Evolutionary conservation across 2,113 vertebrate genomes (phyloP).

Genomic region (Carettochelys insculpta): DNA sequence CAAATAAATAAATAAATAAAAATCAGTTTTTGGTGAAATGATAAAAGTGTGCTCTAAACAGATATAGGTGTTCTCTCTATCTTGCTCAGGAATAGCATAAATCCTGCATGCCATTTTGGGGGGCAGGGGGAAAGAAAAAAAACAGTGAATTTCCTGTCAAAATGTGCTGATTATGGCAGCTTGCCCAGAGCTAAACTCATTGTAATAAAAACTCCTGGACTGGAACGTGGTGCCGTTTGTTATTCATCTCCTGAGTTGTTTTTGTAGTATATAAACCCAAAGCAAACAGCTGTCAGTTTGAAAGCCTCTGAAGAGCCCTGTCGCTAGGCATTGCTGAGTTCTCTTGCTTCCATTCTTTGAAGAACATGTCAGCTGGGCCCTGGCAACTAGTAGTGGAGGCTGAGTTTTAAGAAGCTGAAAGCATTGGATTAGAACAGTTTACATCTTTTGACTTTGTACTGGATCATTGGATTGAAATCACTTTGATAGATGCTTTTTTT

Average conservation of each 20-base stretch:
- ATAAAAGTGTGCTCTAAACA: constrained; percentile 11
- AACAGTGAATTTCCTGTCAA: constrained; percentile 55
- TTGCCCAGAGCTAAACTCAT: constrained; percentile 57
- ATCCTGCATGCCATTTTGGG: constrained; percentile 12
- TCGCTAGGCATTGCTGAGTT: constrained; percentile 53
- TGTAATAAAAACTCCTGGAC: constrained; percentile 53
- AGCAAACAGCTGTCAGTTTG: constrained; percentile 78
- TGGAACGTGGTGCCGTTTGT: constrained; percentile 48
- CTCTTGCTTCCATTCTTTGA: constrained; percentile 57
- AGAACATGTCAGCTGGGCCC: constrained; percentile 66
- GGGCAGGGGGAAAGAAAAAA: no score
- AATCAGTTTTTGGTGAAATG: not conserved
- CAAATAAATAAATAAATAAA: no score
- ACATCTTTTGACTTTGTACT: constrained; percentile 80
- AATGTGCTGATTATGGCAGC: constrained; percentile 48
- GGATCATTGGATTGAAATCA: constrained; percentile 77
- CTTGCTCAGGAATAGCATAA: constrained; percentile 28
- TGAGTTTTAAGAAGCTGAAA: constrained; percentile 78
- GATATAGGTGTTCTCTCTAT: constrained; percentile 14
- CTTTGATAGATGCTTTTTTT: constrained; percentile 78
- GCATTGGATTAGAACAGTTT: constrained; percentile 84
- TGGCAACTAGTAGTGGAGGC: constrained; percentile 49
- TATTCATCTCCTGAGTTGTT: constrained; percentile 50
- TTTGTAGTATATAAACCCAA: constrained; percentile 57
- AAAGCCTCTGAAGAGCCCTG: constrained; percentile 67